Conservation (phyloP, 2,797 vertebrate species). For the Salmo trutta region DNA sequence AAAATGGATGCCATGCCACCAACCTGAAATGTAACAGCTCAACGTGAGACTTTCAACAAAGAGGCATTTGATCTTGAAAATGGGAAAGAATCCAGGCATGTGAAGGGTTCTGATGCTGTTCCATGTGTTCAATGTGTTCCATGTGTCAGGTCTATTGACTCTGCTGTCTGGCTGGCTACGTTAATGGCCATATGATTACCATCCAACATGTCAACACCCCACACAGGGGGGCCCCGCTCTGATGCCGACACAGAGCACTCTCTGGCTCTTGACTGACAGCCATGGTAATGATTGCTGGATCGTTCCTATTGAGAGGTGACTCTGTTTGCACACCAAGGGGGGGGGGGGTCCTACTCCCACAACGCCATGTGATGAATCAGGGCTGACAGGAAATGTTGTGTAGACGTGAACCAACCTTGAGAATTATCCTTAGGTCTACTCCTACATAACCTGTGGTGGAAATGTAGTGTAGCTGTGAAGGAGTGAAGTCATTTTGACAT, state of each 20-base stretch:
- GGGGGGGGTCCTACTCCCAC: slow-evolving; percentile 26
- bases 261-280: slow-evolving; percentile 14
- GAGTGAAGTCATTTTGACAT: no score
- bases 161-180: slow-evolving; percentile 31
- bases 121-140: slow-evolving; percentile 26
- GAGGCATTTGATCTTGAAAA: slow-evolving; percentile 22
- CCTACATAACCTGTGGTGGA: no score
- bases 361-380: background rate
- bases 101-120: slow-evolving; percentile 39
- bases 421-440: no score
- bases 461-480: no score
- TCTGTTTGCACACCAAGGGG: slow-evolving; percentile 16
- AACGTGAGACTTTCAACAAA: slow-evolving; percentile 16
- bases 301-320: slow-evolving; percentile 32
- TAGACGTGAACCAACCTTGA: background rate
- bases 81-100: slow-evolving; percentile 29
- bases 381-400: background rate
- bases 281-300: slow-evolving; percentile 20
- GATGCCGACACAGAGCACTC: slow-evolving; percentile 21
- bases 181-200: slow-evolving; percentile 52
- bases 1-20: slow-evolving; percentile 28
- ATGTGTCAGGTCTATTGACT: slow-evolving; percentile 52
- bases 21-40: slow-evolving; percentile 29
- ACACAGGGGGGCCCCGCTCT: slow-evolving; percentile 22
- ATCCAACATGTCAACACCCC: slow-evolving; percentile 41